These are phyloP conservation scores for Gallinago solitaria DNA, from an alignment of 2,797 vertebrate genomes.

Conservation along the genomic window DNA sequence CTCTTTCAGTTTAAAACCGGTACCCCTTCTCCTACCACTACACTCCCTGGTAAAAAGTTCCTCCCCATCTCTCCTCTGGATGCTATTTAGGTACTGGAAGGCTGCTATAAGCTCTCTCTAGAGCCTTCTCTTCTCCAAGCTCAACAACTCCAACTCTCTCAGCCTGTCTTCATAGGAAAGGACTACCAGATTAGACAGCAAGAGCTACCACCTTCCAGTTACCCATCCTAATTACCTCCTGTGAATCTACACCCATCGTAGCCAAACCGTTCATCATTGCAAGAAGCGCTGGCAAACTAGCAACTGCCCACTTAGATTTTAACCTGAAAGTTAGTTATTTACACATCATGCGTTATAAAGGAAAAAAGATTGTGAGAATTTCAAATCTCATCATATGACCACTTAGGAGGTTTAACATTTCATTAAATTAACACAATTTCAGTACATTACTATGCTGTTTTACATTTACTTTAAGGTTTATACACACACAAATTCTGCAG, in stretches of 20 bases:
- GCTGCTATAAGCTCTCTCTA: no score
- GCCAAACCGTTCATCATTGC: neutral
- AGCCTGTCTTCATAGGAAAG: no score
- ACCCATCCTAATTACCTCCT: neutral
- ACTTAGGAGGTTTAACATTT: neutral
- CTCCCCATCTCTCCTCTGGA: no score
- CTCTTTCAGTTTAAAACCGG: no score
- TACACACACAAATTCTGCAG: neutral
- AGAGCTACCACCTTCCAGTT: no score
- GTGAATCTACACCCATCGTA: neutral
- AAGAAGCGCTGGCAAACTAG: neutral
- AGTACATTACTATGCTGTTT: neutral
- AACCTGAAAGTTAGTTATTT: neutral
- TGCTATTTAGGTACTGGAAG: no score
- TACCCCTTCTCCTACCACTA: no score
- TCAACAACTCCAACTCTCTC: no score
- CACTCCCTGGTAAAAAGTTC: no score
- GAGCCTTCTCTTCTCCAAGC: no score
- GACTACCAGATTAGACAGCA: neutral
- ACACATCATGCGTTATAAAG: neutral
- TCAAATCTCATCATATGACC: neutral
- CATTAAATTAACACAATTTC: neutral
- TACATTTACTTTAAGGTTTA: neutral
- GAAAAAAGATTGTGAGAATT: neutral
- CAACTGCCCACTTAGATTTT: neutral